These are phyloP conservation scores for Bergia sp. DNA, from an alignment of 92 coral and sea anemone species.

Conservation along the genomic window DNA sequence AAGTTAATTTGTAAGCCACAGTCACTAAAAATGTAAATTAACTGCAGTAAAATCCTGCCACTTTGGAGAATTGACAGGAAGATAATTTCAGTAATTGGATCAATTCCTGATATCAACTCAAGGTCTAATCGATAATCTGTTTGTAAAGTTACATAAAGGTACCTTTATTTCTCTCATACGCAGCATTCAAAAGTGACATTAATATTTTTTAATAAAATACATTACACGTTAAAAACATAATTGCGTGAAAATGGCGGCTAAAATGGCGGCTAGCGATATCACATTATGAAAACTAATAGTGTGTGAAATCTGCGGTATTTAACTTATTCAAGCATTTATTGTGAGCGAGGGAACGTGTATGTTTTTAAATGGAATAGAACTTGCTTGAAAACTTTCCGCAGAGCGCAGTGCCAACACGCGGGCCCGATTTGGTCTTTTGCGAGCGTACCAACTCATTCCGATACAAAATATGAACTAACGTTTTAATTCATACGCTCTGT, in stretches of 20 bases:
- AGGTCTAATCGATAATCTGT: background rate
- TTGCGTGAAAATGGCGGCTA: slow-evolving; percentile 29
- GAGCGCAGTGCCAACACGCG: background rate
- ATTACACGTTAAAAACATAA: background rate
- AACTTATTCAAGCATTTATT: background rate
- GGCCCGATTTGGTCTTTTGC: background rate
- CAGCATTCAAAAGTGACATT: background rate
- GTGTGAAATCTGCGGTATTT: background rate
- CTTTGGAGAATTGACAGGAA: background rate
- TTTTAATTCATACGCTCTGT: background rate
- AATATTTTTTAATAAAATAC: background rate
- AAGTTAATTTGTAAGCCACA: background rate
- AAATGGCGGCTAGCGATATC: slow-evolving; percentile 15
- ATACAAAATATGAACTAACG: background rate
- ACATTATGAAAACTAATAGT: too few species aligned
- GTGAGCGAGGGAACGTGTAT: background rate
- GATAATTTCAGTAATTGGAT: slow-evolving; percentile 19
- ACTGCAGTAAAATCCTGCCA: slow-evolving; percentile 10
- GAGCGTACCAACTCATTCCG: background rate
- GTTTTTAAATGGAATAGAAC: background rate
- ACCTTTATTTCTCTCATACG: background rate
- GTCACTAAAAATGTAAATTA: background rate
- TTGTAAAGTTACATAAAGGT: background rate
- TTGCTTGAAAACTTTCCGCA: background rate
- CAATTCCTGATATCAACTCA: background rate